These are phyloP conservation scores for Euleptes europaea DNA, from an alignment of 2,113 vertebrate species.

Conservation along the genomic window DNA sequence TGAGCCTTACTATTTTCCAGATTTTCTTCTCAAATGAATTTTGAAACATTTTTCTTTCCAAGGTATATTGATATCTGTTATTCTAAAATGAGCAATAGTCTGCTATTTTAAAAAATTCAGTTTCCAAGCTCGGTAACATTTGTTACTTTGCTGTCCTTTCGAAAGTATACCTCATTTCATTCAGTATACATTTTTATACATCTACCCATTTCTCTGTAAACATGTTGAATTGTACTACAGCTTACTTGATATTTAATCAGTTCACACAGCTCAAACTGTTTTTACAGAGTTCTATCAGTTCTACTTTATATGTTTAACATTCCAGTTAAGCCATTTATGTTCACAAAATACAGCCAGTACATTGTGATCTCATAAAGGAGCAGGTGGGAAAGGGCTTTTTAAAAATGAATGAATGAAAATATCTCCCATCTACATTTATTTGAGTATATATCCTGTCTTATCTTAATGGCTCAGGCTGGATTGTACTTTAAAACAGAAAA, in stretches of 20 bases:
- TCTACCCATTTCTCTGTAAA: neutral
- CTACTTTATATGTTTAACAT: neutral
- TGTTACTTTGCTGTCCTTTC: neutral
- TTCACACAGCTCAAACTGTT: neutral
- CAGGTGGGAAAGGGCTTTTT: neutral
- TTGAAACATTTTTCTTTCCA: neutral
- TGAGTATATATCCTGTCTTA: neutral
- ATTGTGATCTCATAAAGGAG: too few relatives aligned
- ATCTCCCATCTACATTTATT: neutral
- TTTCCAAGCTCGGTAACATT: neutral
- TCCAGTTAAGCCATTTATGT: neutral
- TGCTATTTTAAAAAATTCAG: accelerated
- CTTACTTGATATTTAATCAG: neutral
- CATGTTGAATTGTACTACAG: neutral
- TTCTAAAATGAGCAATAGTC: neutral
- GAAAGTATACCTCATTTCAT: neutral
- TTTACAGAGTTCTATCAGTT: neutral
- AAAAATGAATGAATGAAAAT: neutral
- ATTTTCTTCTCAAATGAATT: neutral
- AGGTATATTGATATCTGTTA: neutral
- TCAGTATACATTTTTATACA: neutral
- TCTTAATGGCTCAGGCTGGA: neutral
- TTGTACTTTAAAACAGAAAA: neutral
- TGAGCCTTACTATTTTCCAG: neutral
- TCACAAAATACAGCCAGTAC: neutral